phyloP scores from a whole-genome alignment of 2,888 invertebrate species.

The Tetranychus piercei region DNA sequence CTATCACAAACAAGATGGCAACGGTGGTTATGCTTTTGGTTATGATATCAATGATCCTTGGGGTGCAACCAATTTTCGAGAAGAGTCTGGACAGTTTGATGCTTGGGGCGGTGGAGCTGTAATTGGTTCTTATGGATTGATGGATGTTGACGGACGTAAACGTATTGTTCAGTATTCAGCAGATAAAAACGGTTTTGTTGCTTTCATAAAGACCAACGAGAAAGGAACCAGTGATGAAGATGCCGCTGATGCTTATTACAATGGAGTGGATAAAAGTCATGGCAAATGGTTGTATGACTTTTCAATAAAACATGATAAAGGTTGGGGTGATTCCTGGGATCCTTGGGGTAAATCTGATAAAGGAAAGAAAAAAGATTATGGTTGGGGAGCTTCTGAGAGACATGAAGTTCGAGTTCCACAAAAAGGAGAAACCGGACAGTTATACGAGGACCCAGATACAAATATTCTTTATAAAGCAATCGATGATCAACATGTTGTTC shows the following conservation, averaged over 20 bases:
- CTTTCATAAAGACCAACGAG: conserved; percentile 25
- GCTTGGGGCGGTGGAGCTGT: conserved; percentile 2
- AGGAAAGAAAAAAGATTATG: conserved; percentile 3
- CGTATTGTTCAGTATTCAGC: conserved; percentile 24
- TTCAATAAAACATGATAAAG: conserved; percentile 7
- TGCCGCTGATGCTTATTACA: conserved; percentile 13
- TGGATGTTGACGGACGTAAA: conserved; percentile 9
- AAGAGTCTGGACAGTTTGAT: conserved; percentile 3
- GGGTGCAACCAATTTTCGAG: conserved; percentile 10
- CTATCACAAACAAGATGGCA: neutral
- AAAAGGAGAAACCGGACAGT: neutral
- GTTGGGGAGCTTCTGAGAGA: neutral
- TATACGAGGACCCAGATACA: neutral
- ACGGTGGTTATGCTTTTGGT: neutral
- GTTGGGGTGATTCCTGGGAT: conserved; percentile 2
- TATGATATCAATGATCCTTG: conserved; percentile 9
- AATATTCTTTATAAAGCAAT: neutral
- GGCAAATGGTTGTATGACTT: conserved; percentile 7
- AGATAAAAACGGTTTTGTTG: conserved; percentile 24
- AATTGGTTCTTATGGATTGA: conserved; percentile 7
- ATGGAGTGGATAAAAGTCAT: conserved; percentile 10
- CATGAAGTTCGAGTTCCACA: neutral
- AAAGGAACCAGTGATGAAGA: conserved; percentile 21
- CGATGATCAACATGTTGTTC: conserved; percentile 1
- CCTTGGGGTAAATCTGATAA: conserved; percentile 8